These are phyloP conservation scores for Drosophila gaucha DNA, from an alignment of 2,888 invertebrate species.

Conservation along the genomic window DNA sequence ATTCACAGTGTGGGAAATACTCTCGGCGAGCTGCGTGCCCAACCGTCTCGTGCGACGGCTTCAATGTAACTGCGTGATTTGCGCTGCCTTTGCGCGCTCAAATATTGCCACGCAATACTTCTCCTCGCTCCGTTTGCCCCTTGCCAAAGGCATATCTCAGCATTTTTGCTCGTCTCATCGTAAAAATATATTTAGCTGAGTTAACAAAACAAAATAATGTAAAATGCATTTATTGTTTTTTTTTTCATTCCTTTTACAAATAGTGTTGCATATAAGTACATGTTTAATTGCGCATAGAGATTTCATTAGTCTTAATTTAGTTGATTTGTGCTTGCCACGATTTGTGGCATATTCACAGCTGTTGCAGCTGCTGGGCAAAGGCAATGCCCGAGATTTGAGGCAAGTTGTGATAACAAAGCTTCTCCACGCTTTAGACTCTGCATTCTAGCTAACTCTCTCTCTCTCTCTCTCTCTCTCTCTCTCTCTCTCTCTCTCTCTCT, in stretches of 20 bases:
- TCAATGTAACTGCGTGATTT: constrained; percentile 68
- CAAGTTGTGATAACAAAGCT: constrained; percentile 43
- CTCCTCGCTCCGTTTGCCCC: not conserved
- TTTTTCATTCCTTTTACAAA: constrained; percentile 34
- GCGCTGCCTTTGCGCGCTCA: constrained; percentile 62
- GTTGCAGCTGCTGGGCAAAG: constrained; percentile 15
- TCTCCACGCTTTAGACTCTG: not conserved
- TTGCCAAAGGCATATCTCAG: not conserved
- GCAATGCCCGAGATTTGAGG: constrained; percentile 14
- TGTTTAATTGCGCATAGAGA: constrained; percentile 1
- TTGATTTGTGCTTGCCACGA: constrained; percentile 25
- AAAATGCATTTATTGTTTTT: constrained; percentile 23
- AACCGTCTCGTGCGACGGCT: constrained; percentile 61
- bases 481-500: constrained; percentile 1
- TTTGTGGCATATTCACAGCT: constrained; percentile 38
- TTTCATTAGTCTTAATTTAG: not conserved
- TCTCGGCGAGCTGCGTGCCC: constrained; percentile 38
- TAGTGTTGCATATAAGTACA: not conserved
- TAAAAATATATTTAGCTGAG: constrained; percentile 27
- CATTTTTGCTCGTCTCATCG: constrained; percentile 36
- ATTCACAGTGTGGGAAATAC: constrained; percentile 19
- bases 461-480: not conserved
- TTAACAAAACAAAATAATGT: constrained; percentile 27
- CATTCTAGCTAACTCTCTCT: not conserved
- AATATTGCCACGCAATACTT: constrained; percentile 60